Evolutionary conservation across 2,888 invertebrate genomes (phyloP).

Genomic region (Papilio gigon): DNA sequence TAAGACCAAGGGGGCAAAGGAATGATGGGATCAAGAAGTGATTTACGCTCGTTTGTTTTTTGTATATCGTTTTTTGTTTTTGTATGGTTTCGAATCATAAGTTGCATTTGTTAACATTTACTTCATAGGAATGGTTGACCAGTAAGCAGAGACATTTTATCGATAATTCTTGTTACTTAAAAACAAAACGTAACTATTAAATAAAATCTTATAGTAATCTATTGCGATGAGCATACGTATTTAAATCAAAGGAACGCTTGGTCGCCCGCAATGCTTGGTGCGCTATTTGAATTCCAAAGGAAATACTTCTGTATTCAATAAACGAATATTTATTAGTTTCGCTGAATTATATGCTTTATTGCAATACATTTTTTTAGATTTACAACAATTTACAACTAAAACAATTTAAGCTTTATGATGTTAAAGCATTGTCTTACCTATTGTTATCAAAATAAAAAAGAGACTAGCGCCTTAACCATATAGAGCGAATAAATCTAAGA

Average conservation of each 20-base stretch:
- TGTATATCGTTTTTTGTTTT: too few relatives aligned
- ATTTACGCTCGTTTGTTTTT: too few relatives aligned
- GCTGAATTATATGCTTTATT: conserved; percentile 15
- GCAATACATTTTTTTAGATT: background rate
- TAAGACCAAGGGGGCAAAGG: too few relatives aligned
- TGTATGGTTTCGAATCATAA: background rate
- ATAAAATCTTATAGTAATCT: conserved; percentile 32
- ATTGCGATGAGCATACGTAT: conserved; percentile 45
- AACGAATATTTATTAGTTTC: conserved; percentile 39
- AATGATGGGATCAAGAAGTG: too few relatives aligned
- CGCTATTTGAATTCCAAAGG: conserved; percentile 46
- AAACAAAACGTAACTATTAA: background rate
- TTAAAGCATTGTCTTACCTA: too few relatives aligned
- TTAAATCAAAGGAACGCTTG: conserved; percentile 42
- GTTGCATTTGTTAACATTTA: background rate
- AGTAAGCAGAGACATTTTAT: too few relatives aligned
- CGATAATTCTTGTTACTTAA: too few relatives aligned
- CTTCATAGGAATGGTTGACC: background rate
- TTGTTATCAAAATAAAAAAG: too few relatives aligned
- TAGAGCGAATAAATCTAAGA: too few relatives aligned
- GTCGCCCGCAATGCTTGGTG: conserved; percentile 35
- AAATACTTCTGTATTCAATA: conserved; percentile 42
- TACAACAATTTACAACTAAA: background rate
- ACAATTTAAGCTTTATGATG: background rate
- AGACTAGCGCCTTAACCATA: too few relatives aligned